Conservation (phyloP, 2,888 invertebrate genomes). For the Agonopterix subpropinquella region DNA sequence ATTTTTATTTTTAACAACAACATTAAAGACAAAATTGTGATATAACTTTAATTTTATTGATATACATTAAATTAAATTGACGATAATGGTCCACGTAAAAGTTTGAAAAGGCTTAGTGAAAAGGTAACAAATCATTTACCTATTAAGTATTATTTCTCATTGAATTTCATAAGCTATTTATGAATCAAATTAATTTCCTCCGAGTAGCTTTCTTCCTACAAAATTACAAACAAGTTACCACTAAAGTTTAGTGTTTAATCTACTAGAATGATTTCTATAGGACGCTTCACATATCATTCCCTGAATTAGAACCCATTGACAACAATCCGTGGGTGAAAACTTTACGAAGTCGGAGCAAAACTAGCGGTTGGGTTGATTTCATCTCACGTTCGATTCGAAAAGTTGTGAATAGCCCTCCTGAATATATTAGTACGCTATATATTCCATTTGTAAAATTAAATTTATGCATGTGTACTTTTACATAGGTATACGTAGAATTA, state of each 20-base stretch:
- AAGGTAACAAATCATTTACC: too few species aligned
- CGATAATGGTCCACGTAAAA: too few species aligned
- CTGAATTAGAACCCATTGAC: conserved; percentile 5
- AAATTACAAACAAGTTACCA: background rate
- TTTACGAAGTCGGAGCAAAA: conserved; percentile 5
- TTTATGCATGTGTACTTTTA: background rate
- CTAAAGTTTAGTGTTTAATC: background rate
- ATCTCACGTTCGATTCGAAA: conserved; percentile 11
- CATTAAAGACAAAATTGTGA: too few species aligned
- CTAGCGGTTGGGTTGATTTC: conserved; percentile 7
- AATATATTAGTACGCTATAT: conserved; percentile 5
- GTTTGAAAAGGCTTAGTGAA: too few species aligned
- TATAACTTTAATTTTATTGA: too few species aligned
- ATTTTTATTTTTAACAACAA: too few species aligned
- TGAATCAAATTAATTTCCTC: background rate
- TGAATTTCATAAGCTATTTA: background rate
- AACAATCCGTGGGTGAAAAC: conserved; percentile 5
- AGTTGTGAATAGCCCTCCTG: conserved; percentile 7
- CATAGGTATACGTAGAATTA: background rate
- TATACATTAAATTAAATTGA: too few species aligned
- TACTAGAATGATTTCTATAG: background rate
- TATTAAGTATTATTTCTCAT: too few species aligned
- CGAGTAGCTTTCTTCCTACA: background rate
- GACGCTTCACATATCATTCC: conserved; percentile 3
- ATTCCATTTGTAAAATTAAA: background rate